Evolutionary conservation across 2,797 vertebrate species (phyloP), one percentile per base, ranked within the genome.

Genomic region (Picus viridis): DNA sequence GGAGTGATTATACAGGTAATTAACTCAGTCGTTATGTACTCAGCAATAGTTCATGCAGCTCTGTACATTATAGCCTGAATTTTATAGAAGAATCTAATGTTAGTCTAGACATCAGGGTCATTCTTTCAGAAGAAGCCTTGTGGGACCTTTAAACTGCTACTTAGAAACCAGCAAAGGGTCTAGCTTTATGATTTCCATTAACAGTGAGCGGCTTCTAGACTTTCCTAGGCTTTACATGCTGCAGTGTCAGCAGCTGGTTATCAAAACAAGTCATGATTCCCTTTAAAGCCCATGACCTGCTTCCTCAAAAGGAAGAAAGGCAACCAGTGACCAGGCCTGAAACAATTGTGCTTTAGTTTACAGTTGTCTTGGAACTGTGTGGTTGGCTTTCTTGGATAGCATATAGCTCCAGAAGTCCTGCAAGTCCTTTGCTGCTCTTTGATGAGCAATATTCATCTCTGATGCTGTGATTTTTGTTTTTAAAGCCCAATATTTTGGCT

Each of bases 1-100:
- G 45, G 47, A 92, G 69, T 74, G 85, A 95, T 95, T 92, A 83
- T 75, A 78, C 43, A 80, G 83, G 75, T 88, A 88, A 88, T 95
- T 90, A 94, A 83, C 71, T 83, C 0, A 23, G 56, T 72, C 47
- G 56, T 93, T 89, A 79, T 27, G 9, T 3, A 6, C 86, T 84
- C 75, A 86, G 77, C 71, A 71, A 59, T 82, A 79, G 76, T 70
- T 87, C 83, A 76, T 11, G 12, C 20, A 54, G 53, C 72, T 84
- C 45, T 62, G 27, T 86, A 65, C 32, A 5, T 77, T 94, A 68
- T 1, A 43, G 64, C 36, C 70, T 57, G 63, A 32, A 51, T 94
- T 93, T 92, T 90, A 74, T 63, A 34, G 62, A 64, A 47, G 27
- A 86, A 82, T 71, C 19, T 94, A 64, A 74, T 92, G 54, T 71